Evolutionary conservation across 1,140 invertebrate genomes (phyloP), one percentile per base, ranked within the genome.

Genomic region (Lerema accius): DNA sequence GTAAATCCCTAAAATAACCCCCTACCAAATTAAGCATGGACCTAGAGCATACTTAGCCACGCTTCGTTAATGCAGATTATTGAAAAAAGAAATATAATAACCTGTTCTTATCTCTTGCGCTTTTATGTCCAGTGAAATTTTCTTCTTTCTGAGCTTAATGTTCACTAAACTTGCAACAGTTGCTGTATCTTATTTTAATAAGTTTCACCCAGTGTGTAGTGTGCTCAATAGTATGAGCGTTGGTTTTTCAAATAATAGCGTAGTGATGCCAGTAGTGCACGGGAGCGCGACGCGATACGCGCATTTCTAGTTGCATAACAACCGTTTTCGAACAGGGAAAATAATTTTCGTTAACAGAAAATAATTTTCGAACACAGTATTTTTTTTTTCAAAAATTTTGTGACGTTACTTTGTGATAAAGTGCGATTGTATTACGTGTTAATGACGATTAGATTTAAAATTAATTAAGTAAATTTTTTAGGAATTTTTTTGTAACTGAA

Each of bases 201-300:
- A 46, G 9, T 59, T 64, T 65, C 67, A 65, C 64, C 55, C 58
- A 62, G 72, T 75, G 71, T 79, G 71, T 63, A 62, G 16, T 61
- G 56, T 62, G 49, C 67, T 61, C 28, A 53, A 64, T 64, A 49
- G 62, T 71, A 68, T 71, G 62, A 77, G 62, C 67, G 69, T 70
- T 71, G 69, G 76, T 83, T 83, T 86, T 84, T 78, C 84, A 80
- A 80, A 76, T 80, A 79, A 79, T 73, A 80, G 79, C 68, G 67
- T 74, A 72, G 62, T 67, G 63, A 67, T 65, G 79, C 78, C 83
- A 84, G 85, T 88, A 84, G 78, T 84, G 78, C 70, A 83, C 81
- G 70, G 61, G 63, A 62, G 65, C 77, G 77, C 77, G 72, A 71
- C 82, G 80, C 74, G 78, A 72, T 75, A 76, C 74, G 73, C 77